A percentile compares a stretch with the other conserved stretches of the same genome.
Evolutionary conservation across 2,113 vertebrate species (phyloP).

Genomic region (Upupa epops): DNA sequence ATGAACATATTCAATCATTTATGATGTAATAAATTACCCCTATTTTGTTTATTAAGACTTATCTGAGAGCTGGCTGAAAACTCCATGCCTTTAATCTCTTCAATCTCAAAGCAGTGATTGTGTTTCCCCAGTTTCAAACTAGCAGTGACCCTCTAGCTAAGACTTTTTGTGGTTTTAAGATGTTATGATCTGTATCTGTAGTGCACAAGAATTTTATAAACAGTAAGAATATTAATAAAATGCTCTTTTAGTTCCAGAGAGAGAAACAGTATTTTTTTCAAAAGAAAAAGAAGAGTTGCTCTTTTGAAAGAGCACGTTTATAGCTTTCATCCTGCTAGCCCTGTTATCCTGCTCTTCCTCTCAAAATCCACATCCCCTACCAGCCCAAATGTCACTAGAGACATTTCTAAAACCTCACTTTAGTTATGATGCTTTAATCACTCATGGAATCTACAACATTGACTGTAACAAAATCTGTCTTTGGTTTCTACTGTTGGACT

Average conservation of each 20-base stretch:
- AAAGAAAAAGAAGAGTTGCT: neutral
- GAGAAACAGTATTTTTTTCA: neutral
- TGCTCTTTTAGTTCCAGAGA: neutral
- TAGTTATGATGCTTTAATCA: neutral
- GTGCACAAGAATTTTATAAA: neutral
- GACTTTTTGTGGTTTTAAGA: neutral
- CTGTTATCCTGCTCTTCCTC: neutral
- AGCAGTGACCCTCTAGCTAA: neutral
- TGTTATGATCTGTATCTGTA: neutral
- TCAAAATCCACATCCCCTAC: neutral
- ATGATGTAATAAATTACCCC: slow-evolving; percentile 32
- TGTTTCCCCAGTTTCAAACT: slow-evolving; percentile 2
- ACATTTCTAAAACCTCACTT: neutral
- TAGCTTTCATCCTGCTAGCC: neutral
- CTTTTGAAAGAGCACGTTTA: neutral
- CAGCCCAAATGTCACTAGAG: neutral
- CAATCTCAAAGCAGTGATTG: slow-evolving; percentile 35
- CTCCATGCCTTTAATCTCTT: slow-evolving; percentile 16
- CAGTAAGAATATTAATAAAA: neutral
- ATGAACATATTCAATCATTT: slow-evolving; percentile 29
- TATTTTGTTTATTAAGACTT: slow-evolving; percentile 43
- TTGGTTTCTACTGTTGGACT: neutral
- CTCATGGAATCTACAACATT: neutral
- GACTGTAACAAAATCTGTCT: neutral
- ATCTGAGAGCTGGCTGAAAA: slow-evolving; percentile 32